Evolutionary conservation across 2,113 vertebrate species (phyloP).

Genomic region (Vulpes lagopus): DNA sequence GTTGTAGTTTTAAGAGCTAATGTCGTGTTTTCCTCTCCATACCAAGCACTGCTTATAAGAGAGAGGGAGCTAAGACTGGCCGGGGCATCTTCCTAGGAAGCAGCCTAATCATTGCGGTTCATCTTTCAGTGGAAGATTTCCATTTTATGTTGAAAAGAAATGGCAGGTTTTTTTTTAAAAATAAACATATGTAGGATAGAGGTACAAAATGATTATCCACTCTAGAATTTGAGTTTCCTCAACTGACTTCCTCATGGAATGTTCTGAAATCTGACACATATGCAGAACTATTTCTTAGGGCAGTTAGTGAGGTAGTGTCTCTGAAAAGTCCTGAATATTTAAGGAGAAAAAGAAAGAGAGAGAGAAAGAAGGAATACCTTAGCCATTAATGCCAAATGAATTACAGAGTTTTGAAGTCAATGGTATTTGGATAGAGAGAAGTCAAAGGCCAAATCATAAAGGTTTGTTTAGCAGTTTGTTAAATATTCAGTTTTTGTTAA

Average conservation of each 20-base stretch:
- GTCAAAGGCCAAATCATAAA: not conserved
- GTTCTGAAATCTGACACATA: not conserved
- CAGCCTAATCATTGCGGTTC: not conserved
- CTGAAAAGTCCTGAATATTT: not conserved
- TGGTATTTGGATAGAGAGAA: not conserved
- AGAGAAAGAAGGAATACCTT: not conserved
- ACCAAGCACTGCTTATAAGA: not conserved
- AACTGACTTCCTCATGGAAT: not conserved
- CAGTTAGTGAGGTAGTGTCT: not conserved
- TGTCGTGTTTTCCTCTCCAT: not conserved
- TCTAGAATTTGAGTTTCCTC: not conserved
- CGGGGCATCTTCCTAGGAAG: not conserved
- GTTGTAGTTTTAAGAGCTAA: not conserved
- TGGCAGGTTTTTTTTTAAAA: not conserved
- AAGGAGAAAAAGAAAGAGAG: not conserved
- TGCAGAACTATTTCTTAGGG: not conserved
- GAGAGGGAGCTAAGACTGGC: not conserved
- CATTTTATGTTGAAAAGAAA: not conserved
- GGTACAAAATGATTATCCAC: not conserved
- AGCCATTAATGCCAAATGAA: not conserved
- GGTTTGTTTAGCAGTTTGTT: not conserved
- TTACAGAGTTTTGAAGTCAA: not conserved
- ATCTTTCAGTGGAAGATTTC: not conserved
- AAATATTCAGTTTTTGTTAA: conserved; percentile 28
- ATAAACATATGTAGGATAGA: not conserved